Evolutionary conservation across 2,797 vertebrate genomes (phyloP).

Genomic region (Microctenopoma stevenorrisi): DNA sequence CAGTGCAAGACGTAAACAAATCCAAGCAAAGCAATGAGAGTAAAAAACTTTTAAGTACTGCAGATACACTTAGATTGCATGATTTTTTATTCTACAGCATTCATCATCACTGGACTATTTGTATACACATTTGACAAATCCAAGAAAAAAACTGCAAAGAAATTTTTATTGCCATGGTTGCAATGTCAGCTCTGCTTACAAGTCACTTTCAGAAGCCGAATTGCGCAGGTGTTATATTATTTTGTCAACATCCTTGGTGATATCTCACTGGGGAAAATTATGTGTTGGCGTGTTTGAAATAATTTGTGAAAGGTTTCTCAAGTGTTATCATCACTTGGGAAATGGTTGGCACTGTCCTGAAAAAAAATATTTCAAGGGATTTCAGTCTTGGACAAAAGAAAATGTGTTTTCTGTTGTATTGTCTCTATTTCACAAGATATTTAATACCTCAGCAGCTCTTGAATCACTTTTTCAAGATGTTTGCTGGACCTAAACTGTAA

Average conservation of each 20-base stretch:
- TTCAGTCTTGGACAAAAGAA: constrained; percentile 10
- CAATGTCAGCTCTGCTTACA: constrained; percentile 11
- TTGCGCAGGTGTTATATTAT: constrained; percentile 31
- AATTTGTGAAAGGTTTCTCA: constrained; percentile 35
- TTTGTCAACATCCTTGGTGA: constrained; percentile 46
- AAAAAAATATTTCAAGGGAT: constrained; percentile 13
- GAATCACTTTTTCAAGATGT: neutral
- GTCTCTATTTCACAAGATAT: too few species aligned
- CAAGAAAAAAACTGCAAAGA: constrained; percentile 3
- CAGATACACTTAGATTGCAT: neutral
- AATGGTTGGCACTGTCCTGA: constrained; percentile 21
- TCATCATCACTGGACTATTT: too few species aligned
- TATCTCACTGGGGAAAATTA: constrained; percentile 35
- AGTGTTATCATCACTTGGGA: constrained; percentile 38
- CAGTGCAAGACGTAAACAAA: neutral
- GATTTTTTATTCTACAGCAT: neutral
- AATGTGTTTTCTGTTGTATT: neutral
- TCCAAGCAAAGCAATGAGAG: too few species aligned
- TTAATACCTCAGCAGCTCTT: neutral
- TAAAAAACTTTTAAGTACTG: neutral
- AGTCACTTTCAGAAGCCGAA: constrained; percentile 30
- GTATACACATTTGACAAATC: too few species aligned
- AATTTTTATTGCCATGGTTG: constrained; percentile 13
- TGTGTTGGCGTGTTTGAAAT: constrained; percentile 31
- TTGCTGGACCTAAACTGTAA: neutral